Conservation (phyloP, 2,888 invertebrate genomes). For the Heliconius sara region DNA sequence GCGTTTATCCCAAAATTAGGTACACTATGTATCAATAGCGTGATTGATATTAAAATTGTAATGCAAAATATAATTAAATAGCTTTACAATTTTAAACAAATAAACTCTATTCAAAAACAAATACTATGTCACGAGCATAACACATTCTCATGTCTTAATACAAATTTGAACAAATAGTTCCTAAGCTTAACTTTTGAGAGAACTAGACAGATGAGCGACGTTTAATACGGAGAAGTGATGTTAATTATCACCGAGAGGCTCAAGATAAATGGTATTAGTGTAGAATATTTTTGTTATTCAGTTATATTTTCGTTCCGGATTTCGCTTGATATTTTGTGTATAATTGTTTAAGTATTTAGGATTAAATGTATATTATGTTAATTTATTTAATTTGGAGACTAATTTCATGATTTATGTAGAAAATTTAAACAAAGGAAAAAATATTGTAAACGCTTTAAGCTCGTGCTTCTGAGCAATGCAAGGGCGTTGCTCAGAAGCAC, state of each 20-base stretch:
- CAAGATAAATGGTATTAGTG: neutral
- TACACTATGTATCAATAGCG: no score
- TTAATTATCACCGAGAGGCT: neutral
- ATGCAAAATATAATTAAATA: no score
- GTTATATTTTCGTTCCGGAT: neutral
- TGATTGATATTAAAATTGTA: no score
- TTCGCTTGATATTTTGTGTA: neutral
- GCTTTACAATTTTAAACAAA: no score
- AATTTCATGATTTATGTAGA: no score
- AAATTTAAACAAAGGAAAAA: no score
- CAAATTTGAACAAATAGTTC: neutral
- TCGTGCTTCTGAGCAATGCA: no score
- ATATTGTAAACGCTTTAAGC: no score
- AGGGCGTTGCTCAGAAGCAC: no score
- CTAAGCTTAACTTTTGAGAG: neutral
- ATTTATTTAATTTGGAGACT: no score
- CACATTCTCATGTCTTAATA: neutral
- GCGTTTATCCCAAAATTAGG: no score
- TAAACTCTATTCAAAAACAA: neutral
- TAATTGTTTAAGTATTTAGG: neutral
- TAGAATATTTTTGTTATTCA: neutral
- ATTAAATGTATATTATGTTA: neutral
- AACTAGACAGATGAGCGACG: slow-evolving; percentile 20
- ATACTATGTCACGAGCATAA: neutral
- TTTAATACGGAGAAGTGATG: slow-evolving; percentile 15